phyloP scores from a whole-genome alignment of 1,140 invertebrate species.

The Cotesia vestalis region DNA sequence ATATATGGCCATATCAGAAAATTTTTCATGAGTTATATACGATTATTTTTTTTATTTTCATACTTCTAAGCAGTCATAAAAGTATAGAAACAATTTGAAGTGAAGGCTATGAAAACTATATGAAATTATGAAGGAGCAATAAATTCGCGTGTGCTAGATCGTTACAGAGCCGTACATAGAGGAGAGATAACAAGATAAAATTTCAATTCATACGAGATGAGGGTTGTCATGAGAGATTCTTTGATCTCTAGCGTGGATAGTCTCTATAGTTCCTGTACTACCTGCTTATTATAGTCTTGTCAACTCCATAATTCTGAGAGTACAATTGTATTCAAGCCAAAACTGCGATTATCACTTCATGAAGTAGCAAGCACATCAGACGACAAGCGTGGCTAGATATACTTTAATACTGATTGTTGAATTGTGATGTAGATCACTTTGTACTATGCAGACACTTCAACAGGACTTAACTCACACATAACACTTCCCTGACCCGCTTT shows the following conservation, averaged over 20 bases:
- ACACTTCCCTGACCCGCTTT: too few relatives aligned
- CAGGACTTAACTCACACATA: too few relatives aligned
- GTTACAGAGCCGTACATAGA: too few relatives aligned
- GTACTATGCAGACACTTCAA: not conserved
- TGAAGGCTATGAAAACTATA: too few relatives aligned
- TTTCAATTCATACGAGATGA: slow-evolving; percentile 18
- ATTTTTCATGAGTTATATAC: too few relatives aligned
- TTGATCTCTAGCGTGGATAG: slow-evolving; percentile 1
- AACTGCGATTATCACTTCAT: slow-evolving; percentile 4
- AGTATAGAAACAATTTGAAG: too few relatives aligned
- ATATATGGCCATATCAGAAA: too few relatives aligned
- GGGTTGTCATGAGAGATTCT: slow-evolving; percentile 16
- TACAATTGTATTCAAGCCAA: slow-evolving; percentile 9
- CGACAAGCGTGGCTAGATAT: slow-evolving; percentile 2
- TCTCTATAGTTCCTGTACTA: not conserved
- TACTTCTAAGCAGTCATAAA: too few relatives aligned
- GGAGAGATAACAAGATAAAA: not conserved
- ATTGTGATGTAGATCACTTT: slow-evolving; percentile 12
- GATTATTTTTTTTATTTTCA: too few relatives aligned
- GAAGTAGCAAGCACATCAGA: not conserved
- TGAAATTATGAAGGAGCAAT: too few relatives aligned
- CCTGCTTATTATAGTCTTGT: slow-evolving; percentile 1
- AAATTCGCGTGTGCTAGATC: too few relatives aligned
- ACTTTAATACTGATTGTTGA: slow-evolving; percentile 14
- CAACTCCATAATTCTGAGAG: not conserved